Evolutionary conservation across 2,888 invertebrate genomes (phyloP), one percentile per base, ranked within the genome.

Genomic region (Ophioninae sp.): DNA sequence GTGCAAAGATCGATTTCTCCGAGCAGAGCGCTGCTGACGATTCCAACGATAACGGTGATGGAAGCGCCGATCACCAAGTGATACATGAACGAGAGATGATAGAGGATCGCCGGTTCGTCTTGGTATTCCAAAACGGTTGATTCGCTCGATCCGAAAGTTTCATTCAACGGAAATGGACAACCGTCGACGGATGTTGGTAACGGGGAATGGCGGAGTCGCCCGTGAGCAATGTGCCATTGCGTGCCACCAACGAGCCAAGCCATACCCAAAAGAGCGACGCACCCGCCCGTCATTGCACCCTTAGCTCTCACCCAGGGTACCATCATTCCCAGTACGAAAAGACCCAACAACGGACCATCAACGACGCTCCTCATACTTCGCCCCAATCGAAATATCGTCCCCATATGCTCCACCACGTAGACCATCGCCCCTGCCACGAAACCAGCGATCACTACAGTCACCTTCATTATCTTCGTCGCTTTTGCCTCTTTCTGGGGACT

Each of bases 291-390:
- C 59, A 95, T 90, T 10, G 95, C 94, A n/a, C 95, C 95, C 94
- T 94, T 82, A 85, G 95, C 93, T 88, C 95, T 95, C 0, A 94
- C 95, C 88, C 94, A 95, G 0, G 96, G 95, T 84, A 95, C 94
- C 30, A 96, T 93, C 88, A 96, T 95, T 5, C 96, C 96, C 23
- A 96, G 90, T 0, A 95, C 94, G 88, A 96, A 96, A 2, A 96
- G 92, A 0, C 96, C 96, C 1, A 96, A 92, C 6, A 95, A 91
- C 0, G 96, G 95, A 2, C 96, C 96, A n/a, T 95, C 94, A 0
- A 95, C 94, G 2, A 96, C 94, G 0, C 95, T 95, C 7, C 94
- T 94, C 7, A 95, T 94, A 59, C 95, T 95, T 59, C 95, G 93
- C 0, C 94, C 94, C 6, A 96, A 94, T 88, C 96, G 95, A 83